These are phyloP conservation scores for Nematopogon swammerdamellus DNA, from an alignment of 2,888 invertebrate genomes.

Conservation along the genomic window DNA sequence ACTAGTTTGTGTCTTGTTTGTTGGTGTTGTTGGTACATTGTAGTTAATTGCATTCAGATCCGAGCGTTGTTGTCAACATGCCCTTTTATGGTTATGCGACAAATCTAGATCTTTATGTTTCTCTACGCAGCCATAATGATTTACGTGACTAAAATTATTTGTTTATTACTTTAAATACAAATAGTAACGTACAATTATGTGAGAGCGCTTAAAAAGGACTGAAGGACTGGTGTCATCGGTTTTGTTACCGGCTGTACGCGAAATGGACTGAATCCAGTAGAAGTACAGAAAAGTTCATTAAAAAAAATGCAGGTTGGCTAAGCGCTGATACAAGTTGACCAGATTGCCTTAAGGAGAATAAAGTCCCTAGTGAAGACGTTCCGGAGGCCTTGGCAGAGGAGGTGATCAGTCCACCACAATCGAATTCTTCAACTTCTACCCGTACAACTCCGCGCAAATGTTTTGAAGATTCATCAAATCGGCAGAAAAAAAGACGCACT, in stretches of 20 bases:
- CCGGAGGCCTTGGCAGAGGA: neutral
- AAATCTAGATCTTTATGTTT: neutral
- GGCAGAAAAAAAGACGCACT: slow-evolving; percentile 2
- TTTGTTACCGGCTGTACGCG: slow-evolving; percentile 1
- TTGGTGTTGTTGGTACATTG: too few relatives aligned
- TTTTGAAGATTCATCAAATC: neutral
- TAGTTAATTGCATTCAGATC: neutral
- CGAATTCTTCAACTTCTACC: slow-evolving; percentile 1
- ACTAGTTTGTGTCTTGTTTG: neutral
- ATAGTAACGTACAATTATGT: slow-evolving; percentile 1
- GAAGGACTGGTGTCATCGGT: slow-evolving; percentile 1
- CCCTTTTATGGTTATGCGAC: neutral
- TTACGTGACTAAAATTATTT: neutral
- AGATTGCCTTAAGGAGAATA: neutral
- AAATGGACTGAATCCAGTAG: slow-evolving; percentile 1
- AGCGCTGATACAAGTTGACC: neutral
- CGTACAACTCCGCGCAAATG: neutral
- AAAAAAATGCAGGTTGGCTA: neutral
- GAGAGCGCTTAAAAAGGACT: neutral
- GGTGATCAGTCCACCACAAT: neutral
- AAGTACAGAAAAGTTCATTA: neutral
- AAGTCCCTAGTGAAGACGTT: neutral
- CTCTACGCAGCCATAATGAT: neutral
- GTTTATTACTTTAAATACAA: neutral
- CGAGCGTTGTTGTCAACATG: neutral